Base-by-base conservation (phyloP, 2,797 vertebrate genomes). In the Microhierax caerulescens region DNA sequence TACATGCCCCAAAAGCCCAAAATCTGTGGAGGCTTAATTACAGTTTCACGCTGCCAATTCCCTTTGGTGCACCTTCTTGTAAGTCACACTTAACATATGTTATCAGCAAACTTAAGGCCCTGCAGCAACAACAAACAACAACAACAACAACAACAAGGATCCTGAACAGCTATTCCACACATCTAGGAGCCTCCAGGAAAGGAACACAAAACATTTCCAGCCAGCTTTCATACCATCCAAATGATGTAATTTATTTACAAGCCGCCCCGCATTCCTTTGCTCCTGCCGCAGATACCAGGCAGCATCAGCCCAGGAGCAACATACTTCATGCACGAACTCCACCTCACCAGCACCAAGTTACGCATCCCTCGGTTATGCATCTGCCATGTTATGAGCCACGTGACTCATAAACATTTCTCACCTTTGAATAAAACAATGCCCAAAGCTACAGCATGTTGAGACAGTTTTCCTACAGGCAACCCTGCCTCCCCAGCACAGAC, bases 201-300 rank as follows among this genome's bases (percentile, higher is more conserved):
- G n/a, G 79, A 96, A 94, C 34, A 95, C 61, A 83, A 95, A 97
- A 37, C 77, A 95, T 95, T 85, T 95, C 79, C 92, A 89, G 53
- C 28, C 77, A 96, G 76, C 50, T 90, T 92, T 91, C 84, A 54
- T 85, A 75, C 54, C 86, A 60, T 68, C 56, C 63, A 88, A 95
- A 76, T 94, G 95, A 95, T 84, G 94, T 76, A 36, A 96, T 94
- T 97, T 95, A 95, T 95, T 96, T 95, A 85, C 65, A 94, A 95
- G 68, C 89, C 70, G 91, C 59, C 87, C 69, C 68, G 72, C 85
- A 75, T 96, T 91, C 89, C 47, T 73, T 80, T 19, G 60, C 74
- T 88, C 83, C 54, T 89, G 83, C 74, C 20, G 10, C 56, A 85
- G 76, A 84, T 21, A 69, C 11, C 68, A 90, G 74, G 54, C 65